phyloP scores from a whole-genome alignment of 2,113 vertebrate species.

The Phrynocephalus versicolor region DNA sequence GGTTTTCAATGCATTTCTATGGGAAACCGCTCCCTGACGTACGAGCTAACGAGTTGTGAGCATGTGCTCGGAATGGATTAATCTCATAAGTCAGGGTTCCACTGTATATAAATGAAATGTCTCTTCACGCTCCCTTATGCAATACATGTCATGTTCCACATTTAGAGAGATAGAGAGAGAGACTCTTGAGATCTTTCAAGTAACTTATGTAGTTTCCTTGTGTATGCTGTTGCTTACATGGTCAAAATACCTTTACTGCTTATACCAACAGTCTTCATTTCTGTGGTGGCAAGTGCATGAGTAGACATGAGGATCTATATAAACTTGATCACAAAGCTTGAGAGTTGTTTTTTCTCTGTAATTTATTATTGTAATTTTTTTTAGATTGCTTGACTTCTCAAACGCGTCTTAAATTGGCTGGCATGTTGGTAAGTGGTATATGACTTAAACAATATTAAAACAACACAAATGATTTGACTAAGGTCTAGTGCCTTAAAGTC shows the following conservation, averaged over 20 bases:
- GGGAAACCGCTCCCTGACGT: too few species aligned
- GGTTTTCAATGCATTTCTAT: too few species aligned
- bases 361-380: constrained; percentile 35
- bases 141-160: neutral
- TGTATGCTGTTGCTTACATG: neutral
- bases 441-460: constrained; percentile 39
- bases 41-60: too few species aligned
- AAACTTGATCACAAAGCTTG: neutral
- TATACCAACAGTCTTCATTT: neutral
- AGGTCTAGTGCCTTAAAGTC: neutral
- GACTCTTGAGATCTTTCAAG: neutral
- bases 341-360: neutral
- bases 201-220: neutral
- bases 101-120: neutral
- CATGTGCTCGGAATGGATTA: too few species aligned
- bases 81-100: too few species aligned
- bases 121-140: neutral
- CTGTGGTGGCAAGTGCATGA: neutral
- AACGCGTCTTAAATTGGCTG: constrained; percentile 90
- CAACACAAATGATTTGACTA: neutral
- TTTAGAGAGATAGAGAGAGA: neutral
- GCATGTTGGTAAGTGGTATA: constrained; percentile 91
- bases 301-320: neutral
- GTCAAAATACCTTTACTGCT: too few species aligned
- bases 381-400: constrained; percentile 90